Percentiles rank a stretch among this genome's conserved stretches.
These are phyloP conservation scores for Conistra vaccinii DNA, from an alignment of 2,888 invertebrate genomes.

Conservation along the genomic window DNA sequence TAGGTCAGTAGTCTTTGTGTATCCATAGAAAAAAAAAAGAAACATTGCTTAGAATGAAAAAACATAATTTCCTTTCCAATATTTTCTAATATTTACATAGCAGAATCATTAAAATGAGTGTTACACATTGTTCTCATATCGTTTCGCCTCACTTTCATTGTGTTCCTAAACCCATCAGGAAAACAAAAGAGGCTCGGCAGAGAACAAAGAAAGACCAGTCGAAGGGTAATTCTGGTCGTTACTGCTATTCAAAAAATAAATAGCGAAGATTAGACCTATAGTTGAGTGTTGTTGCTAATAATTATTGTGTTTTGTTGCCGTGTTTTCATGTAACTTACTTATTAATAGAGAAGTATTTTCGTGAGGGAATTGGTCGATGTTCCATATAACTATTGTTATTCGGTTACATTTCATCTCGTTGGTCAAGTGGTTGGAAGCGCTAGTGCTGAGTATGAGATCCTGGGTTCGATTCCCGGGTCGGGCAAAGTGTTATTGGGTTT, in stretches of 20 bases:
- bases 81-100: conserved; percentile 50
- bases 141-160: conserved; percentile 50
- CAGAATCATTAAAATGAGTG: conserved; percentile 50
- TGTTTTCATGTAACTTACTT: conserved; percentile 3
- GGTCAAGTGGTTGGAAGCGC: too few species aligned
- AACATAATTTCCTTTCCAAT: conserved; percentile 24
- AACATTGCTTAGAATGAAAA: conserved; percentile 12
- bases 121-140: conserved; percentile 59
- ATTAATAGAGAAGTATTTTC: background rate
- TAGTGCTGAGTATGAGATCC: too few species aligned
- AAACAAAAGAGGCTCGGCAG: conserved; percentile 50
- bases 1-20: too few species aligned
- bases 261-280: conserved; percentile 48
- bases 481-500: too few species aligned
- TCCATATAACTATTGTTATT: background rate
- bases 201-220: conserved; percentile 52
- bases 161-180: conserved; percentile 48
- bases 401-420: too few species aligned
- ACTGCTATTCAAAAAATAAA: conserved; percentile 59
- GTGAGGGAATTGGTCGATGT: background rate
- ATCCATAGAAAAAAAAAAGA: background rate
- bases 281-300: conserved; percentile 42
- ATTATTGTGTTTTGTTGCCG: conserved; percentile 36
- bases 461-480: too few species aligned
- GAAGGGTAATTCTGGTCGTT: conserved; percentile 58